phyloP scores from a whole-genome alignment of 1,140 invertebrate genomes.

The Bombus difficillimus region DNA sequence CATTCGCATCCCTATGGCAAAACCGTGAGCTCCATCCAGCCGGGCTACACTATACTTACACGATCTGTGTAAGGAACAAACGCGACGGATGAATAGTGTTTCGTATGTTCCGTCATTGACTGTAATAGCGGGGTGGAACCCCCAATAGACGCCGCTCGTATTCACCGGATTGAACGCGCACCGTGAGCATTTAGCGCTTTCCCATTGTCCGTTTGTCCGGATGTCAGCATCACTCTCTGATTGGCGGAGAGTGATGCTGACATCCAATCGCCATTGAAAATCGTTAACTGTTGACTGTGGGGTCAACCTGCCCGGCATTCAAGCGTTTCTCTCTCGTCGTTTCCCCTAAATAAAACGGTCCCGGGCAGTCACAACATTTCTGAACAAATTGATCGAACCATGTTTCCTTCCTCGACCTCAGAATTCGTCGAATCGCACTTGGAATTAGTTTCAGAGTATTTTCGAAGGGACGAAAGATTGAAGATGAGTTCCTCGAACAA shows the following conservation, averaged over 20 bases:
- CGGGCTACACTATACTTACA: slow-evolving; percentile 65
- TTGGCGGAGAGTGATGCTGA: slow-evolving; percentile 67
- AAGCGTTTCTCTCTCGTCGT: slow-evolving; percentile 30
- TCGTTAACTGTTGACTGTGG: slow-evolving; percentile 63
- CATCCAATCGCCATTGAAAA: slow-evolving; percentile 64
- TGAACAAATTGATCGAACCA: slow-evolving; percentile 22
- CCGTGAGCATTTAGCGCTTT: slow-evolving; percentile 62
- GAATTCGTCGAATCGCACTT: neutral
- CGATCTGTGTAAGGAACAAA: slow-evolving; percentile 70
- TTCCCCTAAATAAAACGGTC: slow-evolving; percentile 43
- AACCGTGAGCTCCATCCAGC: slow-evolving; percentile 39
- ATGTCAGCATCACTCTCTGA: slow-evolving; percentile 71
- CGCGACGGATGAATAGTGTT: slow-evolving; percentile 68
- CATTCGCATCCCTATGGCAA: slow-evolving; percentile 56
- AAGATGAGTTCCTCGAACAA: neutral
- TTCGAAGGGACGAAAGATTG: neutral
- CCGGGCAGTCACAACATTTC: slow-evolving; percentile 47
- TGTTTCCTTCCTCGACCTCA: neutral
- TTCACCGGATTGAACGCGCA: slow-evolving; percentile 63
- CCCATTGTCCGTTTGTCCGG: slow-evolving; percentile 57
- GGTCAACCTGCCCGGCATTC: slow-evolving; percentile 44
- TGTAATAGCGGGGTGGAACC: slow-evolving; percentile 71
- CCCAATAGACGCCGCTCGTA: slow-evolving; percentile 66
- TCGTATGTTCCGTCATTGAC: slow-evolving; percentile 71
- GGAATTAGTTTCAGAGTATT: neutral